Evolutionary conservation across 2,113 vertebrate genomes (phyloP).

Genomic region (Lophochroa leadbeateri): DNA sequence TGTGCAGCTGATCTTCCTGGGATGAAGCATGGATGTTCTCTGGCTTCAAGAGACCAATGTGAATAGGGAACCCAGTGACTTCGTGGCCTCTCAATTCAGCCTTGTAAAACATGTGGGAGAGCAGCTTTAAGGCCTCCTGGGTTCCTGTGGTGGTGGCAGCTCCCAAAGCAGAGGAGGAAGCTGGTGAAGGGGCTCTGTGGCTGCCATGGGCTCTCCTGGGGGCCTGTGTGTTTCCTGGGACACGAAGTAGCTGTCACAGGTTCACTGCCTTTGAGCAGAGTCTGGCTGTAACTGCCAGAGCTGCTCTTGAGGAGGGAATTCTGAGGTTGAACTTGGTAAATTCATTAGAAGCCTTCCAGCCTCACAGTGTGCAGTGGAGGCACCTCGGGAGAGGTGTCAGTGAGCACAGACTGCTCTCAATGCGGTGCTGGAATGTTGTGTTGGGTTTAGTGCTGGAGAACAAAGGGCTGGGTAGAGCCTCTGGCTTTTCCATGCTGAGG

Average conservation of each 20-base stretch:
- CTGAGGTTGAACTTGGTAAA: background rate
- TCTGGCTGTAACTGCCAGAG: background rate
- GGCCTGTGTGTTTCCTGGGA: background rate
- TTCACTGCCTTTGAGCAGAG: background rate
- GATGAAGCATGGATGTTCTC: background rate
- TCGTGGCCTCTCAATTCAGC: background rate
- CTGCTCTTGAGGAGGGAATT: background rate
- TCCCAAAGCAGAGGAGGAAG: background rate
- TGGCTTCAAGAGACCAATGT: background rate
- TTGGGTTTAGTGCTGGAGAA: background rate
- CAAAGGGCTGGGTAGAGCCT: background rate
- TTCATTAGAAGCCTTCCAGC: background rate
- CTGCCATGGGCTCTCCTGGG: background rate
- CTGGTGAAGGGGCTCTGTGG: accelerated
- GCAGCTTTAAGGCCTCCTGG: background rate
- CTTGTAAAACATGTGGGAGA: background rate
- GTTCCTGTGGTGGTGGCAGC: too few species aligned
- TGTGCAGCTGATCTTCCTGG: background rate
- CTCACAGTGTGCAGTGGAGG: background rate
- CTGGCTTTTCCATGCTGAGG: background rate
- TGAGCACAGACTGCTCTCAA: too few species aligned
- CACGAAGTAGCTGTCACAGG: background rate
- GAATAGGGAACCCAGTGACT: background rate
- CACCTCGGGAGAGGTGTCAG: background rate
- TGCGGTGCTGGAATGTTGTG: accelerated